These are phyloP conservation scores for Phortica variegata DNA, from an alignment of 1,140 invertebrate genomes.

Conservation along the genomic window DNA sequence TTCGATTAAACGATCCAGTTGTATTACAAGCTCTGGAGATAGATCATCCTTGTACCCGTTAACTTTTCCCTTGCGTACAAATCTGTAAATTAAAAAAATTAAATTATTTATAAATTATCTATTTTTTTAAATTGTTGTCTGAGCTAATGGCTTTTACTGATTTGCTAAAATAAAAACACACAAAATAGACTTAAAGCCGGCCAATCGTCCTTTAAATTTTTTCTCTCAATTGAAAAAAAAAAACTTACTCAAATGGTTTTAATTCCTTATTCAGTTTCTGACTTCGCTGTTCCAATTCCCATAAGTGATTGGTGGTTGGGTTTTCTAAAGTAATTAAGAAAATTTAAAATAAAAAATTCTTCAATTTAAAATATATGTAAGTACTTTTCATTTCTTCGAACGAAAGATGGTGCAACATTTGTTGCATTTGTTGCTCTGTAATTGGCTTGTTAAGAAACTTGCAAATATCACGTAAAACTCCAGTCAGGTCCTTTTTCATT, in stretches of 20 bases:
- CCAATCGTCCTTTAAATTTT: neutral
- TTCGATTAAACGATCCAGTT: conserved; percentile 13
- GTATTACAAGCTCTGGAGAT: conserved; percentile 14
- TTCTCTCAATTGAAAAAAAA: neutral
- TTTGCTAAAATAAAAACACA: too few species aligned
- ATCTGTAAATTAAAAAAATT: conserved; percentile 15
- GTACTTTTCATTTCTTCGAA: conserved; percentile 49
- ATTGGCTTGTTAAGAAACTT: conserved; percentile 31
- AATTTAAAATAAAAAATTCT: neutral
- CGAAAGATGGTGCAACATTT: conserved; percentile 35
- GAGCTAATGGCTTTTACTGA: too few species aligned
- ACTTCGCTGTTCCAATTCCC: conserved; percentile 11
- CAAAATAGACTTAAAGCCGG: too few species aligned
- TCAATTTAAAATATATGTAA: neutral
- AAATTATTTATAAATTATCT: neutral
- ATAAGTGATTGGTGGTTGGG: conserved; percentile 32
- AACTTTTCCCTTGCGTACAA: conserved; percentile 29
- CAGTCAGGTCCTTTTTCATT: conserved; percentile 50
- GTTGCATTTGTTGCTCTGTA: conserved; percentile 26
- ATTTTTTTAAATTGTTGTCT: too few species aligned
- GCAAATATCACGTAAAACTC: conserved; percentile 31
- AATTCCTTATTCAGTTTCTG: conserved; percentile 11
- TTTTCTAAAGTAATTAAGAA: conserved; percentile 25
- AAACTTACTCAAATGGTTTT: conserved; percentile 20
- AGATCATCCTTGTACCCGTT: conserved; percentile 39